phyloP scores from a whole-genome alignment of 2,888 invertebrate species.

The Drosophila sordidula region DNA sequence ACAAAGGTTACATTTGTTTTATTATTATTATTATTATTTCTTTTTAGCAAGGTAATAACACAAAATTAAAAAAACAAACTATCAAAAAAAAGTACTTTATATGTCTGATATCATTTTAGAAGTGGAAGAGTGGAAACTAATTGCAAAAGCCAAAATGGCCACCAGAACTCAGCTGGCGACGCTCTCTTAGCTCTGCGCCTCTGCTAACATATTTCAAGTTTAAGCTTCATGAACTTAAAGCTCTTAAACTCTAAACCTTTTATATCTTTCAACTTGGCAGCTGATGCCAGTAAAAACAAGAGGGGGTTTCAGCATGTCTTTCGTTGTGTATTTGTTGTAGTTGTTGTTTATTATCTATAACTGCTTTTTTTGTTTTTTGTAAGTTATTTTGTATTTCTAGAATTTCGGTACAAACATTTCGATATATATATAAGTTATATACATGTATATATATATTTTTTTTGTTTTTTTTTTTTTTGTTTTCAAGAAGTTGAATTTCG shows the following conservation, averaged over 20 bases:
- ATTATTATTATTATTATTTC: neutral
- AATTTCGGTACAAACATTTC: slow-evolving; percentile 42
- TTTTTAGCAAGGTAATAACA: slow-evolving; percentile 30
- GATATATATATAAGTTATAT: slow-evolving; percentile 37
- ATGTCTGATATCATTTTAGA: slow-evolving; percentile 27
- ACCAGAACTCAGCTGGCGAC: slow-evolving; percentile 28
- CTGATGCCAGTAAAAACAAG: slow-evolving; percentile 68
- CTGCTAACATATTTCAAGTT: slow-evolving; percentile 26
- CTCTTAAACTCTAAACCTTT: slow-evolving; percentile 31
- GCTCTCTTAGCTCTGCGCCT: slow-evolving; percentile 43
- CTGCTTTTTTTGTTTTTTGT: slow-evolving; percentile 34
- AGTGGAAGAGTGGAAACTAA: slow-evolving; percentile 48
- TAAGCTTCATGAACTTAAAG: slow-evolving; percentile 1
- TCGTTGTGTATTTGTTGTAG: slow-evolving; percentile 68
- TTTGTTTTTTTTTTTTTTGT: slow-evolving; percentile 59
- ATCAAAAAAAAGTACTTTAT: slow-evolving; percentile 9
- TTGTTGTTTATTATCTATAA: slow-evolving; percentile 64
- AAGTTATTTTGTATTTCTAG: slow-evolving; percentile 37
- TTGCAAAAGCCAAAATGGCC: slow-evolving; percentile 36
- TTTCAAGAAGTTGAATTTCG: slow-evolving; percentile 86
- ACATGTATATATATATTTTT: slow-evolving; percentile 46
- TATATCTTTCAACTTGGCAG: slow-evolving; percentile 28
- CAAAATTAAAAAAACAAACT: slow-evolving; percentile 26
- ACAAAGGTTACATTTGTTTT: slow-evolving; percentile 24
- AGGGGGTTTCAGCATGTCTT: slow-evolving; percentile 78